Conservation (phyloP, 2,113 vertebrate genomes). For the Aegypius monachus region DNA sequence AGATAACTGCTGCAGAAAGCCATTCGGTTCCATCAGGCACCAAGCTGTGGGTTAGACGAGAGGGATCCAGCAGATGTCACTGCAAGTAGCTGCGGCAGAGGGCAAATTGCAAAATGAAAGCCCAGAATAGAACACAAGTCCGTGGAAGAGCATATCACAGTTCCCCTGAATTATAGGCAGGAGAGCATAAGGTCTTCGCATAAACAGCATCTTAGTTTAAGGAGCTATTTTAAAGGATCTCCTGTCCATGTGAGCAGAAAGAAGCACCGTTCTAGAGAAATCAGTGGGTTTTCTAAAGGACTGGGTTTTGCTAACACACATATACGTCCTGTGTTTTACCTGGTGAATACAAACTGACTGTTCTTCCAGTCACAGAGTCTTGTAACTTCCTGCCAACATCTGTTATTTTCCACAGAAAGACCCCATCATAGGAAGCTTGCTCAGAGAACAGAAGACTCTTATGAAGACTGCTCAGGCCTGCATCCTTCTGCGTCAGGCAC, state of each 20-base stretch:
- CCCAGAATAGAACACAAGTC: not conserved
- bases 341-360: constrained; percentile 79
- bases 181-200: not conserved
- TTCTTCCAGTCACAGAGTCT: constrained; percentile 77
- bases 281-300: not conserved
- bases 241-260: not conserved
- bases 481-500: constrained; percentile 78
- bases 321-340: constrained; percentile 28
- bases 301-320: not conserved
- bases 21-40: not conserved
- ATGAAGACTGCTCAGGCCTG: constrained; percentile 71
- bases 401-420: constrained; percentile 83
- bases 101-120: not conserved
- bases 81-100: not conserved
- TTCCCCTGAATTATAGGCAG: not conserved
- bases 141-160: not conserved
- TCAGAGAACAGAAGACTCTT: constrained; percentile 74
- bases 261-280: not conserved
- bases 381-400: constrained; percentile 75
- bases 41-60: not conserved
- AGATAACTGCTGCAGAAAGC: not conserved
- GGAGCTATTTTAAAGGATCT: not conserved
- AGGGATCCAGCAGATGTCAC: not conserved
- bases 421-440: constrained; percentile 79
- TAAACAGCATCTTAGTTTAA: not conserved